Base-by-base conservation (phyloP, 2,888 invertebrate genomes). In the Chrysomela aeneicollis region DNA sequence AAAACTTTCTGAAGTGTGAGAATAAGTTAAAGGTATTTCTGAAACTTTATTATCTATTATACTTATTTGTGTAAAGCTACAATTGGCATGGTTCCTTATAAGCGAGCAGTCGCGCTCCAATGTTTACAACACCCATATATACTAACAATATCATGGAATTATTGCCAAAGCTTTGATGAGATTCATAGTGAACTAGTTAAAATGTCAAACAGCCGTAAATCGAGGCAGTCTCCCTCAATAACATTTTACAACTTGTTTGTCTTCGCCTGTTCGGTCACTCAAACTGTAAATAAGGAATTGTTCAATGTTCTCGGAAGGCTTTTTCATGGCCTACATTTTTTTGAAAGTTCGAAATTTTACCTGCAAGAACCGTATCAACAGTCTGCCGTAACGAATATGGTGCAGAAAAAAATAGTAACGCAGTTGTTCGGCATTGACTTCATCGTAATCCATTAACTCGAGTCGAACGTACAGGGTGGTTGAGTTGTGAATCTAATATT, bases 281-380 rank as follows among this genome's bases (percentile, higher is more conserved):
- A 73, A 74, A 70, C 68, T 62, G 62, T 69, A 30, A 53, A 71
- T 72, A 72, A 74, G 67, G 70, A 70, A 69, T 72, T 70, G 68
- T 73, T 70, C 62, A 67, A 59, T 59, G 53, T 77, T 77, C 76
- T 73, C 46, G 69, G 76, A 75, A 77, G 74, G 73, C 59, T 59
- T 46, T 49, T 59, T 65, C 52, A 59, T 74, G 74, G 69, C 73
- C 75, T 74, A 76, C 64, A 73, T 76, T 75, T 76, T n/a, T 75
- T 76, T 75, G 69, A 64, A 62, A 52, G 46, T 60, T 53, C 67
- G 37, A 54, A 61, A 61, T 66, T 53, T 61, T 67, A 68, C 71
- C 67, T 71, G 69, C 63, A 37, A 49, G 15, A 37, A 65, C 68
- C 60, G 67, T 67, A 64, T 57, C 47, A 59, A 66, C 21, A 57